Base-by-base conservation (phyloP, 2,797 vertebrate genomes). In the Artibeus jamaicensis region DNA sequence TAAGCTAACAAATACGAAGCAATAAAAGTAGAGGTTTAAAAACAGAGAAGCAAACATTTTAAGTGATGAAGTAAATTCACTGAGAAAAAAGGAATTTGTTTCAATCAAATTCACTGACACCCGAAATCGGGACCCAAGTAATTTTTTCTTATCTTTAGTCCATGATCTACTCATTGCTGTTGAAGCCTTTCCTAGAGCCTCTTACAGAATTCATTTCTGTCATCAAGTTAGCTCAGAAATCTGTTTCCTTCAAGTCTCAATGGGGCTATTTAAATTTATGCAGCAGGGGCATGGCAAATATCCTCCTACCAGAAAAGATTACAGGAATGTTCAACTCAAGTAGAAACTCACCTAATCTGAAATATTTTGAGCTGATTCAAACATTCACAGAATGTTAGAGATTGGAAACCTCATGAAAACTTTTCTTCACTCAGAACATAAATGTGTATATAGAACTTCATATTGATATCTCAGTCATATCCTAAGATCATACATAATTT, bases 391-490 rank as follows among this genome's bases (percentile, higher is more conserved):
- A 73, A 67, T 55, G 19, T 76, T 76, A 77, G 21, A 74, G 4
- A 91, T 5, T 82, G 42, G 79, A 3, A 42, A 82, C 14, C 29
- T 78, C 53, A 68, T 74, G 32, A 46, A 95, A 92, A 71, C 12
- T 21, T 57, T 46, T 84, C 29, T n/a, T 91, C 21, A 76, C 32
- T 92, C 18, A 53, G 32, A 77, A 85, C 55, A 76, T 62, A 26
- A 84, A 29, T 32, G 32, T 84, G 5, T 15, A 44, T 59, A 70
- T 12, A 59, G 10, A 16, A 84, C 26, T 90, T 93, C 19, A 83
- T 44, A 89, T 77, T 73, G 82, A 89, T 67, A 86, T 85, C 32
- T 57, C 50, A 76, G n/a, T 87, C 34, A 79, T 26, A 89, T 93
- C 57, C 24, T 86, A 70, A 92, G 65, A 88, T 39, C 7, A 3